Conservation (phyloP, 2,797 vertebrate genomes). For the Onychomys torridus region DNA sequence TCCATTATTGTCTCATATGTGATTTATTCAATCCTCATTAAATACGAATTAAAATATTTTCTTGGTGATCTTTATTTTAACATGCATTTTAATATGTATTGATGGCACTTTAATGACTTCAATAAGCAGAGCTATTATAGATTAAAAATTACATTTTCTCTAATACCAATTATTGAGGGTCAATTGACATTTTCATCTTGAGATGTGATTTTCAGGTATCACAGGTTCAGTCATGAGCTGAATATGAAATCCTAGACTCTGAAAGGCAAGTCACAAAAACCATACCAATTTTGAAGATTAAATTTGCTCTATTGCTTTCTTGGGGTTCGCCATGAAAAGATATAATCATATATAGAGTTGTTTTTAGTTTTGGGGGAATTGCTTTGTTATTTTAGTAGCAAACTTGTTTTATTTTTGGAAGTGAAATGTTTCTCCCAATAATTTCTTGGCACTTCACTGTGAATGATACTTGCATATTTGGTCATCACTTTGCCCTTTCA, state of each 20-base stretch:
- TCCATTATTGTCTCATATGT: conserved; percentile 86
- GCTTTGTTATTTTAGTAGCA: conserved; percentile 59
- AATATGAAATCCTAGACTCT: conserved; percentile 63
- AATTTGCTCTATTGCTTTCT: conserved; percentile 52
- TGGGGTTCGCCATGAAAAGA: not conserved
- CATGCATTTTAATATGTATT: conserved; percentile 83
- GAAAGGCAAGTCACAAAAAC: conserved; percentile 53
- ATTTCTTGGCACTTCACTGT: conserved; percentile 21
- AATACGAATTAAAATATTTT: conserved; percentile 88
- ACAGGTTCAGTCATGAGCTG: not conserved
- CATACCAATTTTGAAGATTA: conserved; percentile 42
- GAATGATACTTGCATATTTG: conserved; percentile 6
- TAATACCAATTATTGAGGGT: conserved; percentile 61
- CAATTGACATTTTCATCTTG: conserved; percentile 74
- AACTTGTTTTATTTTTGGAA: conserved; percentile 65
- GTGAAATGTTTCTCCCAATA: conserved; percentile 55
- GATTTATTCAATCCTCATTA: conserved; percentile 86
- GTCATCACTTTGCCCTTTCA: not conserved
- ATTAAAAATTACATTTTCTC: conserved; percentile 80
- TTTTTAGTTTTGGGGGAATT: conserved; percentile 58
- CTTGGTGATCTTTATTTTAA: conserved; percentile 86
- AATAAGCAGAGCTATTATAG: conserved; percentile 79
- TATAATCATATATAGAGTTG: conserved; percentile 29
- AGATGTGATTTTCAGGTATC: conserved; percentile 71
- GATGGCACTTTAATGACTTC: conserved; percentile 80